Evolutionary conservation across 1,140 invertebrate species (phyloP), one percentile per base, ranked within the genome.

Genomic region (Drosophila murphyi): DNA sequence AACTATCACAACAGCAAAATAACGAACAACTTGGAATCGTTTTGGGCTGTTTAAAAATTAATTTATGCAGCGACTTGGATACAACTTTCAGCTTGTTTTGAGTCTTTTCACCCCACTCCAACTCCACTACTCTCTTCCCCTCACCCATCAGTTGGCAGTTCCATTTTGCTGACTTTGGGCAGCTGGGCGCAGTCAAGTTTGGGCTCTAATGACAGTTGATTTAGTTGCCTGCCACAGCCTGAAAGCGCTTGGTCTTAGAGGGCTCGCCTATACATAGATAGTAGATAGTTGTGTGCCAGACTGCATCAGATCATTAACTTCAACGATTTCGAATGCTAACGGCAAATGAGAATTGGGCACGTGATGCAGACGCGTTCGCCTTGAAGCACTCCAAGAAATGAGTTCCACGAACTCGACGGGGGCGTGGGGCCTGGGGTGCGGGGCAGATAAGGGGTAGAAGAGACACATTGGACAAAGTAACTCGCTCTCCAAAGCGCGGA

Each of bases 221-320:
- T 88, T 85, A 88, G 76, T 70, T 81, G 76, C 50, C 39, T 51
- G 71, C 10, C 10, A 4, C 34, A 34, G 68, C 52, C 61, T 48
- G 20, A 73, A 70, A 64, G 70, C 59, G 74, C 77, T 77, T 64
- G 20, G 20, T 20, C 20, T 20, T 20, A 20, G 20, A 20, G 20
- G 20, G 20, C 20, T 20, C 1, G 20, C 20, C 20, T 20, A 20
- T 20, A 20, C 20, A 20, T 20, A 20, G 20, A 20, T 20, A 20
- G 57, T 48, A 80, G 63, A 82, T 88, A 80, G 79, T 88, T 80
- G 81, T 57, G 57, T 64, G 65, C 72, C 62, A 83, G 83, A 87
- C 83, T 73, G 80, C 85, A 78, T 64, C 85, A 88, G 85, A 88
- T 88, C 85, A 88, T 88, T 88, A 88, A 88, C 80, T 88, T 74